Conservation (phyloP, 30 jellyfish, hydroid and myxozoan species). For the Hydractinia symbiolongicarpus region DNA sequence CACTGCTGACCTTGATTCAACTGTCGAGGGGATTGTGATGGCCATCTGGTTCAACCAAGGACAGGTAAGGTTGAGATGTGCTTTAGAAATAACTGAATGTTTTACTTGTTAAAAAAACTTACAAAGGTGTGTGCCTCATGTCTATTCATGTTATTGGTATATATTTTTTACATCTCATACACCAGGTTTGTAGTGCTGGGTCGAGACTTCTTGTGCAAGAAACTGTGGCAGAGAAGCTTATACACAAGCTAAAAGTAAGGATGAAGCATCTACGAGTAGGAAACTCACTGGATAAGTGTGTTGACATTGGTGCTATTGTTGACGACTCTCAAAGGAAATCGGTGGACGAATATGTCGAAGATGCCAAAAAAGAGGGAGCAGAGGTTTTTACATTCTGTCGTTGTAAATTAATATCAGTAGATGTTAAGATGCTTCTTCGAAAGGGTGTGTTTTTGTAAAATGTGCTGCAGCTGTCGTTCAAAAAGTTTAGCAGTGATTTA, state of each 20-base stretch:
- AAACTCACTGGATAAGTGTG: slow-evolving; percentile 76
- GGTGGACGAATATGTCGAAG: slow-evolving; percentile 64
- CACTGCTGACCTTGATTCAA: slow-evolving; percentile 89
- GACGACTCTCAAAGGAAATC: slow-evolving; percentile 79
- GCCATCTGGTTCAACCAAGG: slow-evolving; percentile 99
- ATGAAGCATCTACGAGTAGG: slow-evolving; percentile 84
- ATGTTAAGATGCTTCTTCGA: not conserved
- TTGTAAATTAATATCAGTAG: not conserved
- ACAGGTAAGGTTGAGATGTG: slow-evolving; percentile 47
- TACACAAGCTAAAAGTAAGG: slow-evolving; percentile 67
- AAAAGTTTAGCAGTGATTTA: not conserved
- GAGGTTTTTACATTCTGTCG: slow-evolving; percentile 47
- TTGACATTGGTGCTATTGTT: slow-evolving; percentile 93
- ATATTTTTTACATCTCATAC: not conserved
- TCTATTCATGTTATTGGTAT: not conserved
- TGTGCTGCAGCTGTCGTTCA: not conserved
- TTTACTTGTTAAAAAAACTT: too few relatives aligned
- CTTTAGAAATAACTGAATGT: too few relatives aligned
- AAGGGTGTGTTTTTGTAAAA: not conserved
- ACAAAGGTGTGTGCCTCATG: not conserved
- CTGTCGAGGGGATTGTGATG: slow-evolving; percentile 93
- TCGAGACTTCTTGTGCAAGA: slow-evolving; percentile 88
- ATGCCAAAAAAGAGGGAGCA: slow-evolving; percentile 85
- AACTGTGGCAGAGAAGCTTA: slow-evolving; percentile 57
- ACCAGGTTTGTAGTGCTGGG: slow-evolving; percentile 95